phyloP scores from a whole-genome alignment of 1,140 invertebrate species.

The Bombus consobrinus region DNA sequence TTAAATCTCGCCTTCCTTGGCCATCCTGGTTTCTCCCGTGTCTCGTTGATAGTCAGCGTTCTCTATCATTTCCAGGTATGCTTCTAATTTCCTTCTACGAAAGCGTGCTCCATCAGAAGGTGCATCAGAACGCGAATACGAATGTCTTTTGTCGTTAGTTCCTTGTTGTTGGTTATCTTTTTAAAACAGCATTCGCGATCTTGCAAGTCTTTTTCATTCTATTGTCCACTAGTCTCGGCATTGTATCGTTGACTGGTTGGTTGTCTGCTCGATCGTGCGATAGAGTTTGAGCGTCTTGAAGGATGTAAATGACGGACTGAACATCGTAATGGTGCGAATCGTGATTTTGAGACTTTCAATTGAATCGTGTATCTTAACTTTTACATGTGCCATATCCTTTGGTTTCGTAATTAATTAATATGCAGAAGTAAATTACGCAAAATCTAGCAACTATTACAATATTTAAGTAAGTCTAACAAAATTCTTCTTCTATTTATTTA shows the following conservation, averaged over 20 bases:
- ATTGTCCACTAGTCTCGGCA: neutral
- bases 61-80: constrained; percentile 36
- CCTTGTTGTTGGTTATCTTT: neutral
- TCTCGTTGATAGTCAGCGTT: constrained; percentile 19
- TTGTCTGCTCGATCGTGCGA: neutral
- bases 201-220: neutral
- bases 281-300: neutral
- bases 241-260: neutral
- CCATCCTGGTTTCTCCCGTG: constrained; percentile 12
- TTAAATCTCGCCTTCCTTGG: constrained; percentile 52
- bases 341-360: neutral
- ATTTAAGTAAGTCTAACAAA: no score
- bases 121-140: neutral
- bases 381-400: neutral
- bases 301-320: no score
- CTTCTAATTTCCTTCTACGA: constrained; percentile 32
- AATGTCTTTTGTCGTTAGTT: neutral
- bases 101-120: neutral
- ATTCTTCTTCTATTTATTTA: no score
- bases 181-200: neutral
- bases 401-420: neutral
- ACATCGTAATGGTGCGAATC: no score
- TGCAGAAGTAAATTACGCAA: no score
- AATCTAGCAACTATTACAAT: no score
- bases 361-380: neutral